Percentiles rank a stretch among this genome's conserved stretches.
Conservation (phyloP, 2,113 vertebrate genomes). For the Podarcis cretensis region DNA sequence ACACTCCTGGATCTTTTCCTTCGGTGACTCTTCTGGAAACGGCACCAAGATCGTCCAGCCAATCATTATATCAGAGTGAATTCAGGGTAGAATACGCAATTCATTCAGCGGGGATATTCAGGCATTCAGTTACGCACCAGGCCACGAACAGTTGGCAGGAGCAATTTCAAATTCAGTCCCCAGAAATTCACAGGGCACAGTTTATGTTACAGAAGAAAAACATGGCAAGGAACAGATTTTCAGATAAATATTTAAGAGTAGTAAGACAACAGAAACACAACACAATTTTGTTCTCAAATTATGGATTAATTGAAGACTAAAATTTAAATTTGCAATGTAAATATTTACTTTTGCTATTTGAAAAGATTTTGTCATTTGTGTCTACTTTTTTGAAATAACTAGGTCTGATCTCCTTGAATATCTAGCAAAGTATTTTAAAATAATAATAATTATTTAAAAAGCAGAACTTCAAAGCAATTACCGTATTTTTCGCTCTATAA, state of each 20-base stretch:
- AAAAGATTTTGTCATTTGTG: conserved; percentile 44
- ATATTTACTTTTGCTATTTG: conserved; percentile 69
- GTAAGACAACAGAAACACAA: conserved; percentile 85
- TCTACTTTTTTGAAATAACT: conserved; percentile 41
- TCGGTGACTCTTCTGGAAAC: conserved; percentile 91
- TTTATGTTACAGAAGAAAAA: conserved; percentile 99
- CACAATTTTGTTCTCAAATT: conserved; percentile 83
- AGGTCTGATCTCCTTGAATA: conserved; percentile 14
- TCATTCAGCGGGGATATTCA: conserved; percentile 92
- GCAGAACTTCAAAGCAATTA: conserved; percentile 13
- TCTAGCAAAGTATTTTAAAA: conserved; percentile 58
- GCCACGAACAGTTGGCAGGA: conserved; percentile 93
- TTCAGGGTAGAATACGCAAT: conserved; percentile 92
- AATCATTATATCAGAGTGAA: conserved; percentile 83
- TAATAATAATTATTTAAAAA: conserved; percentile 25
- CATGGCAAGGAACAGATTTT: conserved; percentile 99
- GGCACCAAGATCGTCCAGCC: conserved; percentile 82
- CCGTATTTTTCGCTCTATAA: too few relatives aligned
- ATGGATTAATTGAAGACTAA: conserved; percentile 80
- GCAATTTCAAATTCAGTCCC: conserved; percentile 98
- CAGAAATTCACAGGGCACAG: conserved; percentile 98
- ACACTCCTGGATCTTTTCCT: conserved; percentile 95
- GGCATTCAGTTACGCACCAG: conserved; percentile 90
- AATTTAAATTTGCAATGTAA: conserved; percentile 73
- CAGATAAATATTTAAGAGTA: conserved; percentile 95